These are phyloP conservation scores for Phorcus lineatus DNA, from an alignment of 2,888 invertebrate genomes.

Conservation along the genomic window DNA sequence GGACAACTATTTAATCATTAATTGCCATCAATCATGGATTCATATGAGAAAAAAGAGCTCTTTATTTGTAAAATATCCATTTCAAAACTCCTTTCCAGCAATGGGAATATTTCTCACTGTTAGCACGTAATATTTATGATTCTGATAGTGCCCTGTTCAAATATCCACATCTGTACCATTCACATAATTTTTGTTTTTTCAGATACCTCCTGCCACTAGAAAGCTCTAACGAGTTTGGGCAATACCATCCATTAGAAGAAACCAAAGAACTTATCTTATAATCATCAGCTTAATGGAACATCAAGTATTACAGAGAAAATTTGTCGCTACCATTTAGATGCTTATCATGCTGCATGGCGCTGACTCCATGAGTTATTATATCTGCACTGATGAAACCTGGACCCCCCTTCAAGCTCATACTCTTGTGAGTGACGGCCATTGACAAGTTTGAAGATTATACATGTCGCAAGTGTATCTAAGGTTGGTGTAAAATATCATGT, in stretches of 20 bases:
- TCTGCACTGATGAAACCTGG: background rate
- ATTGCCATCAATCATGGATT: too few relatives aligned
- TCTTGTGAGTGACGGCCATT: background rate
- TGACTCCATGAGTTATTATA: background rate
- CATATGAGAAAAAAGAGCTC: too few relatives aligned
- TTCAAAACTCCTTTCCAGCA: too few relatives aligned
- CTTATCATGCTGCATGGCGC: background rate
- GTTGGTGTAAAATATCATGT: background rate
- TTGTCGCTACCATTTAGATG: constrained; percentile 16
- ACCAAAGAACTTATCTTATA: background rate
- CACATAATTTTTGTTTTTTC: too few relatives aligned
- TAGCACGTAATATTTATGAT: too few relatives aligned
- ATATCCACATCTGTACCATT: too few relatives aligned
- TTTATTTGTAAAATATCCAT: too few relatives aligned
- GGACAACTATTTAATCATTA: too few relatives aligned
- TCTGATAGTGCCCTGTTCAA: too few relatives aligned
- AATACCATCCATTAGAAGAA: background rate
- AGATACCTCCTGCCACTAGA: too few relatives aligned
- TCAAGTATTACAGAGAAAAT: constrained; percentile 15
- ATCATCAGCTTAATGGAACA: background rate
- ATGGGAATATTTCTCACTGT: too few relatives aligned
- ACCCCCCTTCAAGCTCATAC: too few relatives aligned
- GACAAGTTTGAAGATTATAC: background rate
- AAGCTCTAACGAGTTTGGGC: background rate
- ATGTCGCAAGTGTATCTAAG: background rate